Evolutionary conservation across 1,140 invertebrate species (phyloP).

Genomic region (Dreissena polymorpha): DNA sequence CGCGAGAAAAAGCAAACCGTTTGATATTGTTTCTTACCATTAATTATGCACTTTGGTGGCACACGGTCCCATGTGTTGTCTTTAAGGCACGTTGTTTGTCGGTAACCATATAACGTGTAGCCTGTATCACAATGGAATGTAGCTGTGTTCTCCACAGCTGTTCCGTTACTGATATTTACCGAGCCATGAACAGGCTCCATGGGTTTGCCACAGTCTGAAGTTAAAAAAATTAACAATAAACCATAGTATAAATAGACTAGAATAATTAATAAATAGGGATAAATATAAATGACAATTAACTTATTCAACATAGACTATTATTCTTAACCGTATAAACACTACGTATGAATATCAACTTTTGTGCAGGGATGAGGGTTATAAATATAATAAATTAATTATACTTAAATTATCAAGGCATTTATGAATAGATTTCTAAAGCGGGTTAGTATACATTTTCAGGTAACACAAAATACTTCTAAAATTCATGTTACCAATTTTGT

Average conservation of each 20-base stretch:
- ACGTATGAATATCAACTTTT: too few species aligned
- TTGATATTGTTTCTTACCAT: neutral
- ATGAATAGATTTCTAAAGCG: too few species aligned
- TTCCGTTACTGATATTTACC: neutral
- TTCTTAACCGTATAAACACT: too few species aligned
- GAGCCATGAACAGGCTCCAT: neutral
- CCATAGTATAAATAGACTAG: neutral
- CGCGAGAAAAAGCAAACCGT: neutral
- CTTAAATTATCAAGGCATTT: too few species aligned
- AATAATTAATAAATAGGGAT: neutral
- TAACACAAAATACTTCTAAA: too few species aligned
- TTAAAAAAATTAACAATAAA: too few species aligned
- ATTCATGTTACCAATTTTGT: too few species aligned
- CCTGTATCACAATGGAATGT: conserved; percentile 3
- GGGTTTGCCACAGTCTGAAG: conserved; percentile 21
- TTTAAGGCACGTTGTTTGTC: neutral
- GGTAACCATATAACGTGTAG: neutral
- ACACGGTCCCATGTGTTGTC: neutral
- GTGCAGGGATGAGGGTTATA: too few species aligned
- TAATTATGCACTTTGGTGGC: neutral
- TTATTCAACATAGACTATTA: too few species aligned
- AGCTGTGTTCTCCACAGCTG: neutral
- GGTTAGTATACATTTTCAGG: too few species aligned
- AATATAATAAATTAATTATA: too few species aligned
- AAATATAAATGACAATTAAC: too few species aligned